These are phyloP conservation scores for Caenorhabditis wallacei DNA, from an alignment of 2,888 invertebrate species.

Conservation along the genomic window DNA sequence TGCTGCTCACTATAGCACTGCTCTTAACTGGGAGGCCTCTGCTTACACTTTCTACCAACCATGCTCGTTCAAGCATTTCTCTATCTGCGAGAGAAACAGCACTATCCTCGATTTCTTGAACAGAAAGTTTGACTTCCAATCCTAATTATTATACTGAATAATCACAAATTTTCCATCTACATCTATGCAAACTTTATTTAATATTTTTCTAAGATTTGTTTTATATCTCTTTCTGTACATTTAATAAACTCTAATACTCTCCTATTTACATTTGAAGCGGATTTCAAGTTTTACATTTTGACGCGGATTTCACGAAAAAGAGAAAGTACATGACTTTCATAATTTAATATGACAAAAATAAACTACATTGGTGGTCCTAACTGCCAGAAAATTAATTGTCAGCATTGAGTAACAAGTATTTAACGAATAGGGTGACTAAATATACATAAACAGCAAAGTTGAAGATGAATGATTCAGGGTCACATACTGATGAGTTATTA, in stretches of 20 bases:
- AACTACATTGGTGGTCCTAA: not conserved
- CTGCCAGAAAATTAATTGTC: not conserved
- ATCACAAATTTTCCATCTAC: not conserved
- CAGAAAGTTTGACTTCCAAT: slow-evolving; percentile 61
- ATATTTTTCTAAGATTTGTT: not conserved
- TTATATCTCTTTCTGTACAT: not conserved
- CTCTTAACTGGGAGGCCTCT: slow-evolving; percentile 39
- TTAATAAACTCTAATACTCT: too few relatives aligned
- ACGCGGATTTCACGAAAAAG: too few relatives aligned
- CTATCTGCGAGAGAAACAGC: slow-evolving; percentile 70
- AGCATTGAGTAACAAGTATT: not conserved
- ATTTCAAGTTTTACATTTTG: too few relatives aligned
- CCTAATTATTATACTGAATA: slow-evolving; percentile 9
- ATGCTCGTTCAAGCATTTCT: slow-evolving; percentile 61
- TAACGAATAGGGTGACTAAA: not conserved
- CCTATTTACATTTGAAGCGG: too few relatives aligned
- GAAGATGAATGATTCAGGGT: slow-evolving; percentile 19
- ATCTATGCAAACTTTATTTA: not conserved
- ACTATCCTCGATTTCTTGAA: slow-evolving; percentile 64
- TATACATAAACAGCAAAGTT: not conserved
- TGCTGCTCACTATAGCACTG: slow-evolving; percentile 68
- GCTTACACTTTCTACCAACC: slow-evolving; percentile 69
- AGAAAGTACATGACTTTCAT: too few relatives aligned
- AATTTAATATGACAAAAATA: not conserved
- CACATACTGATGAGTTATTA: slow-evolving; percentile 19